Conservation (phyloP, 2,113 vertebrate genomes). For the Ptilorrhoa leucosticta region DNA sequence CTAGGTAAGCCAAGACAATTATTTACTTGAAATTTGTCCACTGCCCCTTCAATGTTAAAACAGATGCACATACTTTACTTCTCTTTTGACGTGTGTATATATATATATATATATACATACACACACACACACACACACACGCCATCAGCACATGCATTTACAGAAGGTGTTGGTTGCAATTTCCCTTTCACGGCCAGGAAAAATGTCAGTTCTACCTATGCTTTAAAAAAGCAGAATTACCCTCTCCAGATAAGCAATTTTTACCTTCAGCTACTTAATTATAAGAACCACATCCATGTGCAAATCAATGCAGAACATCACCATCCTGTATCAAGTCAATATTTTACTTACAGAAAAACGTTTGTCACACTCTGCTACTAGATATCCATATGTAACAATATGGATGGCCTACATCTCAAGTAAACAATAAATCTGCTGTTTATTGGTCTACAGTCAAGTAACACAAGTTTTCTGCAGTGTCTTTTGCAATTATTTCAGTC, state of each 20-base stretch:
- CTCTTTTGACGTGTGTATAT: too few species aligned
- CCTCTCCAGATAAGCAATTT: neutral
- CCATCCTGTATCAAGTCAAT: neutral
- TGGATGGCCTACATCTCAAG: neutral
- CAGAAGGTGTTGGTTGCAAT: fast-evolving
- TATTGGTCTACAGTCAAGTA: too few species aligned
- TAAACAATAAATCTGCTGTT: neutral
- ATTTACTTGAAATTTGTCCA: neutral
- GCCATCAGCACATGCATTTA: neutral
- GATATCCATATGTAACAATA: too few species aligned
- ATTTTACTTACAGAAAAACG: neutral
- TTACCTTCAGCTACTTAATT: neutral
- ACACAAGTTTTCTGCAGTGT: too few species aligned
- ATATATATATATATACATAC: neutral
- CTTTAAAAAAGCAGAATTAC: neutral
- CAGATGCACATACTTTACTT: neutral
- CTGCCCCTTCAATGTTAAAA: neutral
- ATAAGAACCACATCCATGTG: neutral
- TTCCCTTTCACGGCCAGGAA: neutral
- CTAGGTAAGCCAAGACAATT: neutral
- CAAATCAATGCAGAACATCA: neutral
- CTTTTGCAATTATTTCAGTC: neutral
- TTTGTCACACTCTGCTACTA: too few species aligned
- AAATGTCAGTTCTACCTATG: neutral
- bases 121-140: fast-evolving